Evolutionary conservation across 2,113 vertebrate genomes (phyloP), one percentile per base, ranked within the genome.

Genomic region (Himantopus leucocephalus): DNA sequence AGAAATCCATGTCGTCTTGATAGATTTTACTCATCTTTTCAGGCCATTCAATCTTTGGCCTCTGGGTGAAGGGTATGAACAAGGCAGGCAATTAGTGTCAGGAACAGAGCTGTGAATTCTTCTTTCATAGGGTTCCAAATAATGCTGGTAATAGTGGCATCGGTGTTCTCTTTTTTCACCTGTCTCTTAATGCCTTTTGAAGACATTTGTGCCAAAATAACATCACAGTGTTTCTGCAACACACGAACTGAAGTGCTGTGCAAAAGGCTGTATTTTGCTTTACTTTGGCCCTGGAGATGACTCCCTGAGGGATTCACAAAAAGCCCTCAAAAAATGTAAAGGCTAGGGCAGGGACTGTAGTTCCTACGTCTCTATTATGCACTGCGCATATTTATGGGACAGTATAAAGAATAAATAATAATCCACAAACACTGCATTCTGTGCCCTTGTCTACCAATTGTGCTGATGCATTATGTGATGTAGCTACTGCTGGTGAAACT

Each of bases 21-120:
- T 94, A 95, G 86, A 93, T 97, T 95, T 95, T 89, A 72, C 70
- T 92, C 88, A 84, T 94, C 83, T 96, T 97, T 91, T 94, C 80
- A 88, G 90, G 53, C 92, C 68, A 27, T 88, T 95, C 96, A 90
- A 66, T 97, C 91, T 95, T 94, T 92, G 91, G 92, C 87, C 89
- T 95, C 91, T 94, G 84, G 86, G 92, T 97, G 86, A 95, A 96
- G 84, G 73, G 15, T 90, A 90, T 70, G 93, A 94, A 58, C 85
- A 76, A 90, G 92, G 67, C 83, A 95, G 79, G 86, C 85, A 94
- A 94, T 95, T 97, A 97, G 92, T 89, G 91, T 89, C 92, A 92
- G 85, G 60, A 92, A 32, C 56, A 84, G 83, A 85, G 77, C 66
- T 75, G 70, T 92, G 94, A 94, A 92, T 90, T 95, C 86, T 59